phyloP scores from a whole-genome alignment of 2,797 vertebrate species.

The Vireo griseus region DNA sequence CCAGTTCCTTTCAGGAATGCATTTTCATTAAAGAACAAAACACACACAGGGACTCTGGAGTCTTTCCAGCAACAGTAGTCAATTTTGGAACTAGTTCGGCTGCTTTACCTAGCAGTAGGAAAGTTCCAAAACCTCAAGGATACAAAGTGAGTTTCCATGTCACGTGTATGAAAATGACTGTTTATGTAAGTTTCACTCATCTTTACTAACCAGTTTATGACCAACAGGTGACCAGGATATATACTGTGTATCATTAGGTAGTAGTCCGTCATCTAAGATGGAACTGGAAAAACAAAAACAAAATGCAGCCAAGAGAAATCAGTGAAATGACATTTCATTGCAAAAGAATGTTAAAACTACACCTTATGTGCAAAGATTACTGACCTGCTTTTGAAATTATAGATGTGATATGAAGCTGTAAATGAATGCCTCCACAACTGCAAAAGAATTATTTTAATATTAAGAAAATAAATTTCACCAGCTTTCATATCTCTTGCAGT shows the following conservation, averaged over 20 bases:
- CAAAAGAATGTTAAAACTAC: background rate
- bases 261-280: conserved; percentile 24
- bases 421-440: conserved; percentile 81
- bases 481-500: background rate
- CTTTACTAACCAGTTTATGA: conserved; percentile 79
- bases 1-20: background rate
- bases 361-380: conserved; percentile 21
- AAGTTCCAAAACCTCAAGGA: background rate
- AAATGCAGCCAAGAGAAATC: conserved; percentile 14
- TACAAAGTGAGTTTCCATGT: background rate
- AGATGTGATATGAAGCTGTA: conserved; percentile 77
- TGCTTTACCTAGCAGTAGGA: background rate
- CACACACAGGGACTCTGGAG: background rate
- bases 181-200: background rate
- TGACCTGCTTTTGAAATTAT: conserved; percentile 71
- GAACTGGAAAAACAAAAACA: conserved; percentile 46
- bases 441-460: conserved; percentile 49
- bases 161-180: background rate
- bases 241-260: conserved; percentile 71
- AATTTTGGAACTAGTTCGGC: background rate
- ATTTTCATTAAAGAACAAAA: background rate
- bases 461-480: background rate
- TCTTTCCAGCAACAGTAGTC: background rate
- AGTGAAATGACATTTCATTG: background rate
- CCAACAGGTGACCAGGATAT: conserved; percentile 77